Evolutionary conservation across 2,797 vertebrate genomes (phyloP), one percentile per base, ranked within the genome.

Genomic region (Lepidocolaptes lacrymiger): DNA sequence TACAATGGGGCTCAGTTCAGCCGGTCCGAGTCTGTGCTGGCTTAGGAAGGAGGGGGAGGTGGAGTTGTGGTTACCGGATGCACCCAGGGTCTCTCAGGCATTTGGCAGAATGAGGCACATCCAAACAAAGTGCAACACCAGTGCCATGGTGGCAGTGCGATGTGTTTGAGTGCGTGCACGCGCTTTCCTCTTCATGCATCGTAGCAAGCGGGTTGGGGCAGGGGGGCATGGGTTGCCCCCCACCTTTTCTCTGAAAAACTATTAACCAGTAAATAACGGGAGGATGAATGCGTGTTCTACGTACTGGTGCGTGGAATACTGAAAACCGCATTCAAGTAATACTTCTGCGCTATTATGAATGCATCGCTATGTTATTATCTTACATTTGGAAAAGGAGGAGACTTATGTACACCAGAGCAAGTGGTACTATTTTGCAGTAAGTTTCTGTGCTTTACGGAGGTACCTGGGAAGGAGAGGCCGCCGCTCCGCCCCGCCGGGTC

Each of bases 21-120:
- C 96, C 94, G 96, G 97, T 97, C 97, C 91, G 37, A 92, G 95
- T 98, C 97, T 95, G 94, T 97, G 98, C 98, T 99, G 99, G 98
- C 98, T 97, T 97, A 77, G 96, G 96, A 97, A 96, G 96, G 97
- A 98, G 97, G 97, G 97, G 97, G 88, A 97, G 97, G 97, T 77
- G 97, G 98, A 97, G 96, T 97, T 81, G 96, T 96, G 93, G 95
- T 96, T 95, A 95, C 94, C 55, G 74, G 96, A 97, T 95, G 96
- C 96, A 74, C 97, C 97, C 46, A 59, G 97, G 98, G 97, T 98
- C 96, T 87, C 96, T 97, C 88, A 61, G 96, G 95, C 89, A 54
- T 95, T 97, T 96, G 96, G 96, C 97, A 96, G 95, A 88, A 96
- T 80, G 86, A 96, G 96, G 94, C 91, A 96, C 97, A 97, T 97